phyloP scores from a whole-genome alignment of 2,888 invertebrate genomes.

The Clanis bilineata region DNA sequence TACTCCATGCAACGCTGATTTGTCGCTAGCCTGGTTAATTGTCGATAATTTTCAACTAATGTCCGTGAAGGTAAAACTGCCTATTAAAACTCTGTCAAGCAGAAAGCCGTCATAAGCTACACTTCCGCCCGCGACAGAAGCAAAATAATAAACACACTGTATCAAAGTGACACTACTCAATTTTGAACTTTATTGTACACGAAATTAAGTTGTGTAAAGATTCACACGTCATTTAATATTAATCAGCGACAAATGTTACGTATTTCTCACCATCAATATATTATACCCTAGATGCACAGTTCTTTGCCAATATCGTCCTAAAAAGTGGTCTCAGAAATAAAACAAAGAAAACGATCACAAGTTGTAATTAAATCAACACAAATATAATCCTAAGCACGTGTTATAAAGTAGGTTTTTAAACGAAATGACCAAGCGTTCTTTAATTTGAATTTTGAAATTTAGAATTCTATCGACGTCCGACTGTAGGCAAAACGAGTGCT shows the following conservation, averaged over 20 bases:
- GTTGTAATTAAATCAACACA: too few species aligned
- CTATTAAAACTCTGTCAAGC: conserved; percentile 16
- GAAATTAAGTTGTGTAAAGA: not conserved
- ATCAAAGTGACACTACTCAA: not conserved
- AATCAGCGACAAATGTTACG: not conserved
- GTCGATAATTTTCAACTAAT: not conserved
- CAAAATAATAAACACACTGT: not conserved
- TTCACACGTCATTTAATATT: not conserved
- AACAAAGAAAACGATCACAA: too few species aligned
- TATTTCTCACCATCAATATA: conserved; percentile 1
- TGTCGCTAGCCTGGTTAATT: not conserved
- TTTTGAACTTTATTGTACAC: not conserved
- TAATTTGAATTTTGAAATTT: too few species aligned
- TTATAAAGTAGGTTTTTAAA: too few species aligned
- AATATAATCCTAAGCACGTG: too few species aligned
- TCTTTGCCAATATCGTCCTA: too few species aligned
- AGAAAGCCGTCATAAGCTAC: not conserved
- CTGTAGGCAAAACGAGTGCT: too few species aligned
- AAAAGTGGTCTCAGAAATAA: too few species aligned
- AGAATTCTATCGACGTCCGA: too few species aligned
- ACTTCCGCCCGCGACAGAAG: not conserved
- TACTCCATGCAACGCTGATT: not conserved
- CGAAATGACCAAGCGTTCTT: too few species aligned
- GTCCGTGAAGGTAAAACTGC: conserved; percentile 12
- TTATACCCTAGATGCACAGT: too few species aligned